Evolutionary conservation across 2,797 vertebrate species (phyloP).

Genomic region (Coregonus suidteri): DNA sequence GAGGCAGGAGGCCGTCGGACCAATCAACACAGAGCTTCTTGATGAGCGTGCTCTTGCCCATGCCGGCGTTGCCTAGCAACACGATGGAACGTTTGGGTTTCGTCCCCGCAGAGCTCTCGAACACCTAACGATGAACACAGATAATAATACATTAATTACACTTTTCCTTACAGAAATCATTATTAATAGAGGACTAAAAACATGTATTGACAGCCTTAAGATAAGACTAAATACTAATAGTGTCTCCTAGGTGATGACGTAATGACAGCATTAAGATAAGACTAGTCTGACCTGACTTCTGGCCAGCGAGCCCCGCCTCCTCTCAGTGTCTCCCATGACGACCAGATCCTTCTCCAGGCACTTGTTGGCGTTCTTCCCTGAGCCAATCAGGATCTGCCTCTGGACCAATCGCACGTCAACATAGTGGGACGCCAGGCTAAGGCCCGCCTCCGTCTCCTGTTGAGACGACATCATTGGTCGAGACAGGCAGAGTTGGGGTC

Average conservation of each 20-base stretch:
- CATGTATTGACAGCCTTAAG: too few relatives aligned
- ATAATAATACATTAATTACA: too few relatives aligned
- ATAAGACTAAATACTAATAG: too few relatives aligned
- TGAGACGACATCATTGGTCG: neutral
- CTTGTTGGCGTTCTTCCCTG: constrained; percentile 76
- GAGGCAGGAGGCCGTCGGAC: constrained; percentile 77
- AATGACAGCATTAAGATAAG: neutral
- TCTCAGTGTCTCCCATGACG: constrained; percentile 73
- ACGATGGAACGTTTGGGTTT: constrained; percentile 75
- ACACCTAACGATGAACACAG: constrained; percentile 53
- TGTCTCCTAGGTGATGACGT: too few relatives aligned
- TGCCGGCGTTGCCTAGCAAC: constrained; percentile 83
- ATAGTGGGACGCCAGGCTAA: constrained; percentile 72
- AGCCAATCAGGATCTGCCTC: constrained; percentile 67
- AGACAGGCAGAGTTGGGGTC: neutral
- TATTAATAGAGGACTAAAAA: too few relatives aligned
- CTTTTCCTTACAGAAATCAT: too few relatives aligned
- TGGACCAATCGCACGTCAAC: constrained; percentile 74
- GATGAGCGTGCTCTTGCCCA: constrained; percentile 86
- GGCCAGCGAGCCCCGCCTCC: constrained; percentile 60
- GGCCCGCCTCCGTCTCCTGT: constrained; percentile 55
- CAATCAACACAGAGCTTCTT: constrained; percentile 85
- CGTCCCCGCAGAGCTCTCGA: constrained; percentile 46
- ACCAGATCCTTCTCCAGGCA: constrained; percentile 80
- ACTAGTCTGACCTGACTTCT: constrained; percentile 65